Conservation (phyloP, 2,113 vertebrate genomes). For the Daubentonia madagascariensis region DNA sequence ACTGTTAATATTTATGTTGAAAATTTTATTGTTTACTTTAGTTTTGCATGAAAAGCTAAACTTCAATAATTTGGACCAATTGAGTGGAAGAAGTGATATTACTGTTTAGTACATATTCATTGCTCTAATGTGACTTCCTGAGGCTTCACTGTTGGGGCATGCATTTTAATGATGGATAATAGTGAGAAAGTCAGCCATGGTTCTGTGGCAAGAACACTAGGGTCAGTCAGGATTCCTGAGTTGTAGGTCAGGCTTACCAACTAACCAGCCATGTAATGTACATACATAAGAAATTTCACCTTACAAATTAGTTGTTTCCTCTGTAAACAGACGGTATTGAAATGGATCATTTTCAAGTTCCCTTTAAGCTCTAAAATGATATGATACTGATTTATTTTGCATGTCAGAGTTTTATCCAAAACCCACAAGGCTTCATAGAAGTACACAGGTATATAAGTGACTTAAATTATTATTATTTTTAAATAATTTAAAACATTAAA, state of each 20-base stretch:
- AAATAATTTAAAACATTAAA: not conserved
- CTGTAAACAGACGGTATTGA: not conserved
- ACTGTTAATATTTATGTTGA: constrained; percentile 1
- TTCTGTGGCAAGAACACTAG: not conserved
- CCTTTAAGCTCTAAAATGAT: not conserved
- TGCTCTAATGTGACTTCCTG: not conserved
- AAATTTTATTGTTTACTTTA: constrained; percentile 13
- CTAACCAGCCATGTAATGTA: not conserved
- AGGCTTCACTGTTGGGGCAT: not conserved
- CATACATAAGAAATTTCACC: not conserved
- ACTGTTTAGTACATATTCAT: not conserved
- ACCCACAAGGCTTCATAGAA: not conserved
- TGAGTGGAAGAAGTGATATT: not conserved
- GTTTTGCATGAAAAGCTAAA: constrained; percentile 24
- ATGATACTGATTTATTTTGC: not conserved
- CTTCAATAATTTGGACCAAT: not conserved
- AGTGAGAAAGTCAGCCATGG: not conserved
- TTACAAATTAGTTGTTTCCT: not conserved
- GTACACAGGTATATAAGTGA: not conserved
- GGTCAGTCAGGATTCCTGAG: not conserved
- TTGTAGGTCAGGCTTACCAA: not conserved
- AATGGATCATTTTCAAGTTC: not conserved
- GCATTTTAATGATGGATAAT: not conserved
- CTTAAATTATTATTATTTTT: not conserved
- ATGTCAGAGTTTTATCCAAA: not conserved